A percentile compares a stretch with the other conserved stretches of the same genome.
phyloP scores from a whole-genome alignment of 2,797 vertebrate species.

The Amblyopsis hoosieri region DNA sequence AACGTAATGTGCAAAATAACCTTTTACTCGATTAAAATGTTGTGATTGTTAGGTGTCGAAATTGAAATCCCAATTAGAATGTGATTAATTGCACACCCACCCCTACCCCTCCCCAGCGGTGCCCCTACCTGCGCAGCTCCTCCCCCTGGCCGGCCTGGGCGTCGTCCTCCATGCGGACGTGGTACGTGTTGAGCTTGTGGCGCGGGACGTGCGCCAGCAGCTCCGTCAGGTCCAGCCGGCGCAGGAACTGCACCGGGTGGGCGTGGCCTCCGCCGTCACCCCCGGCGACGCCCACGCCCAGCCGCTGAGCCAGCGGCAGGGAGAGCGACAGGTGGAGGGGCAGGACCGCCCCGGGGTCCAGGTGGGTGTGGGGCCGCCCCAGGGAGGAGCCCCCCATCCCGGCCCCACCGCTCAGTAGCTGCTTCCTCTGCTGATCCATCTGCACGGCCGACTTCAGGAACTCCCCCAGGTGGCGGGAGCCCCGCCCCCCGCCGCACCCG shows the following conservation, averaged over 20 bases:
- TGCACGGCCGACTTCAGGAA: constrained; percentile 95
- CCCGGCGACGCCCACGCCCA: constrained; percentile 80
- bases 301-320: constrained; percentile 78
- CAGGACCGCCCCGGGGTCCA: constrained; percentile 62
- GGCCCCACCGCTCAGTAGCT: constrained; percentile 80
- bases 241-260: constrained; percentile 91
- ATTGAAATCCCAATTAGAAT: no score
- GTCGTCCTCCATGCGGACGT: constrained; percentile 98
- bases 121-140: constrained; percentile 88
- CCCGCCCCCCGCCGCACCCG: constrained; percentile 76
- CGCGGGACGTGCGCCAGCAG: constrained; percentile 94
- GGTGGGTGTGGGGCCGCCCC: constrained; percentile 51
- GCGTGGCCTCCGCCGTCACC: constrained; percentile 52
- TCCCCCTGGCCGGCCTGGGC: constrained; percentile 97
- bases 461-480: constrained; percentile 92
- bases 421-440: constrained; percentile 90
- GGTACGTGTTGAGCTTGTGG: constrained; percentile 98
- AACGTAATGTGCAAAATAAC: no score
- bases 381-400: constrained; percentile 57
- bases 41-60: no score
- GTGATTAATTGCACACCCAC: no score
- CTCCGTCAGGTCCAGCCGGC: constrained; percentile 96
- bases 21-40: no score
- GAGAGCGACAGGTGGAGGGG: constrained; percentile 68
- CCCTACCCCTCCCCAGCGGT: not conserved